These are phyloP conservation scores for Dromiciops gliroides DNA, from an alignment of 2,113 vertebrate genomes.

Conservation along the genomic window DNA sequence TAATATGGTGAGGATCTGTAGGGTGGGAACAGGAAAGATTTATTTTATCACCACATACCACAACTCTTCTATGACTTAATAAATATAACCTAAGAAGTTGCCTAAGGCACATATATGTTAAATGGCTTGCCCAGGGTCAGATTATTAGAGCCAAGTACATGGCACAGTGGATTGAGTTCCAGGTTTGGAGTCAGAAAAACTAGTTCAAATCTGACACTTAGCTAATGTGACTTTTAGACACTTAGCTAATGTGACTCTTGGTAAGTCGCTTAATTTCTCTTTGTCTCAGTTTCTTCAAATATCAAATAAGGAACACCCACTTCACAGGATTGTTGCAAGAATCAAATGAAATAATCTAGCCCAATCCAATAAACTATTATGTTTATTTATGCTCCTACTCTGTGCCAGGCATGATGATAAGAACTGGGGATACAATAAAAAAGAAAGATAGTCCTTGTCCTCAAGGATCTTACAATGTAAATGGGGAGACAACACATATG, in stretches of 20 bases:
- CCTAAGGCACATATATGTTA: background rate
- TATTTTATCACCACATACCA: no score
- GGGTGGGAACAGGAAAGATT: background rate
- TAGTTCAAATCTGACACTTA: background rate
- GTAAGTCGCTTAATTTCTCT: background rate
- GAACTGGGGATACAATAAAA: background rate
- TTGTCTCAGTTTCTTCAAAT: background rate
- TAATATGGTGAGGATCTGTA: background rate
- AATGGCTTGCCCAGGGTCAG: background rate
- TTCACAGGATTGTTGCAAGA: background rate
- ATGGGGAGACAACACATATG: background rate
- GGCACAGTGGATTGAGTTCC: background rate
- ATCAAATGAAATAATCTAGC: background rate
- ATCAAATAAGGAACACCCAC: background rate
- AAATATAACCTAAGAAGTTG: no score
- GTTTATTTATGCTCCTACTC: background rate
- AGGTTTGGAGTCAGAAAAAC: background rate
- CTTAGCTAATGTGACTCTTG: background rate
- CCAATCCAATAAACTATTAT: background rate
- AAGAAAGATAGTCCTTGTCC: background rate
- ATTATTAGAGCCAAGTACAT: background rate
- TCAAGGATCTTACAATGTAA: background rate
- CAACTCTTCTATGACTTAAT: no score
- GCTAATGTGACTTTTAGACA: background rate
- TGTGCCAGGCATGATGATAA: no score